Evolutionary conservation across 2,888 invertebrate species (phyloP).

Genomic region (Oconnorella tubifera): DNA sequence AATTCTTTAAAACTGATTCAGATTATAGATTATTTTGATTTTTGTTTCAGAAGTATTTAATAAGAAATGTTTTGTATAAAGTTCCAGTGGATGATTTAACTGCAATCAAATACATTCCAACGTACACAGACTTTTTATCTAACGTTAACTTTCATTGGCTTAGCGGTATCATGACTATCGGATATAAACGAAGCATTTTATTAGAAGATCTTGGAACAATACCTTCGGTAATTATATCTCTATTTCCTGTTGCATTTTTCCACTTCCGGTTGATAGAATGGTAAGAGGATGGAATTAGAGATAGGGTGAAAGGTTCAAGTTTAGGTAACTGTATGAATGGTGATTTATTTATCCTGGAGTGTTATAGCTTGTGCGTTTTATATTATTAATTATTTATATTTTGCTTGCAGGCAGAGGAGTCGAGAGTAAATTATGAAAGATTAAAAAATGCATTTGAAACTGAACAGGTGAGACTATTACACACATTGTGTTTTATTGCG

Average conservation of each 20-base stretch:
- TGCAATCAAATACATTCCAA: not conserved
- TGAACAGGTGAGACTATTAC: not conserved
- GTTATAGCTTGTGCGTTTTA: not conserved
- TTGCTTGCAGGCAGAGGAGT: not conserved
- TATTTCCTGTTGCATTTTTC: too few relatives aligned
- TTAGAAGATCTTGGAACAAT: conserved; percentile 1
- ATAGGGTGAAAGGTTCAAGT: too few relatives aligned
- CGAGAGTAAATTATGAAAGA: not conserved
- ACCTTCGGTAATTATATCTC: not conserved
- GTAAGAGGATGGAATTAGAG: too few relatives aligned
- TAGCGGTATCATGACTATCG: not conserved
- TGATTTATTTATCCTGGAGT: not conserved
- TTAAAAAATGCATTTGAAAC: not conserved
- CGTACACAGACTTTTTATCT: not conserved
- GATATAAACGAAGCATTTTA: not conserved
- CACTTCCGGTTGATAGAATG: too few relatives aligned
- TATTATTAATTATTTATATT: not conserved
- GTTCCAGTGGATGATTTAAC: not conserved
- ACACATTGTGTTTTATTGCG: too few relatives aligned
- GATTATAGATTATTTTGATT: too few relatives aligned
- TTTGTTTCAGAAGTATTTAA: too few relatives aligned
- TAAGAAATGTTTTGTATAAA: not conserved
- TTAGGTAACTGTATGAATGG: too few relatives aligned
- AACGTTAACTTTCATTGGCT: not conserved
- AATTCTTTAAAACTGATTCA: too few relatives aligned